Base-by-base conservation (phyloP, 2,113 vertebrate genomes). In the Gadus macrocephalus region DNA sequence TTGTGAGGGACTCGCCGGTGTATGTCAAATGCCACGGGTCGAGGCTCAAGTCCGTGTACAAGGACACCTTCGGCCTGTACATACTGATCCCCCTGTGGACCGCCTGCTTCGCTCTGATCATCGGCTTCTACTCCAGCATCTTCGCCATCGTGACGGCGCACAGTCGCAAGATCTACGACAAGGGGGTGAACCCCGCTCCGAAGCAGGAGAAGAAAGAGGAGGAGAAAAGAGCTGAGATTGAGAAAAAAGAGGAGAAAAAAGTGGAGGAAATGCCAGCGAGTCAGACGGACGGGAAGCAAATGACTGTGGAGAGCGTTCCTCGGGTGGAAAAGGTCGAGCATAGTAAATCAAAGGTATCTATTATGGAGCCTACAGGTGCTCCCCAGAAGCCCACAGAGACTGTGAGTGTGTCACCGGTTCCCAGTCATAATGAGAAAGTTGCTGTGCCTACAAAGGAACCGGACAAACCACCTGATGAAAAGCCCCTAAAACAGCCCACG, bases 141-240 rank as follows among this genome's bases (percentile, higher is more conserved):
- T 93, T 91, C 69, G 14, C 68, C 17, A 59, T 89, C 0, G 85
- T 92, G 35, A 89, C 74, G 70, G 75, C 85, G 1, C 90, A 92
- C 79, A 85, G 87, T 55, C 83, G 84, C 56, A 92, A 92, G 80
- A 87, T 93, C 82, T 92, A 90, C 74, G 91, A 93, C 25, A 85
- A 87, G 71, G 91, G 91, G 0, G 77, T 31, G 12, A 58, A 67
- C 22, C 60, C 8, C 22, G 25, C 66, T 4, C 7, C 81, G 0
- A 74, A 74, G 27, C 27, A 42, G 8, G 62, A 79, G 25, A 17
- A 74, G 27, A 42, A 53, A 11, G 62, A 79, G 27, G 59, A 72
- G 42, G 60, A 62, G 20, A 64, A 65, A 15, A 67, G 38, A 19
- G 69, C 31, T 15, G 70, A 70, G 4, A 49, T 16, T 1, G 71